Conservation (phyloP, 2,797 vertebrate genomes). For the Notamacropus eugenii region DNA sequence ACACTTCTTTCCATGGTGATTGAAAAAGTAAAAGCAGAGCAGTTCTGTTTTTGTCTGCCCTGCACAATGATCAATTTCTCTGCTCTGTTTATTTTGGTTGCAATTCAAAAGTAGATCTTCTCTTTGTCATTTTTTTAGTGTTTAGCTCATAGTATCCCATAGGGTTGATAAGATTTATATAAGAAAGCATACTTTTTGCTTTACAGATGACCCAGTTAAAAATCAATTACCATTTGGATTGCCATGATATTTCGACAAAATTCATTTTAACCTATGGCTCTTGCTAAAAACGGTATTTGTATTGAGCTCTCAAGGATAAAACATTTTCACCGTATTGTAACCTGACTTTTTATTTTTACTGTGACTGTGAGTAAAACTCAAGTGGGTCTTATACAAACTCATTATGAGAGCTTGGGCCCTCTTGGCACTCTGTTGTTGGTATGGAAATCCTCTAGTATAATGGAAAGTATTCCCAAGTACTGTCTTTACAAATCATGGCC, state of each 20-base stretch:
- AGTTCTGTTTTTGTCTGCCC: slow-evolving; percentile 18
- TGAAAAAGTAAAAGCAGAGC: slow-evolving; percentile 64
- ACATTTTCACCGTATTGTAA: slow-evolving; percentile 27
- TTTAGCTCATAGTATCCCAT: slow-evolving; percentile 26
- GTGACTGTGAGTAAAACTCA: slow-evolving; percentile 32
- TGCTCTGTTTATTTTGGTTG: slow-evolving; percentile 6
- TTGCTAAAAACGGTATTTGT: slow-evolving; percentile 19
- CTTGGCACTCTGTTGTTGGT: slow-evolving; percentile 46
- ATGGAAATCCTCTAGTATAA: not conserved
- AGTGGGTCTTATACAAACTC: slow-evolving; percentile 10
- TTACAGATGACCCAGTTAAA: slow-evolving; percentile 13
- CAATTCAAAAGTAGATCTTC: not conserved
- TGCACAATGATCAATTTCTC: slow-evolving; percentile 29
- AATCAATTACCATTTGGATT: slow-evolving; percentile 32
- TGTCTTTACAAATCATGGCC: slow-evolving; percentile 24
- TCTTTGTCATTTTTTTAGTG: slow-evolving; percentile 33
- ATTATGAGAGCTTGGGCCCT: not conserved
- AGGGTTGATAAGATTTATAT: slow-evolving; percentile 56
- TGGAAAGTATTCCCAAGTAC: slow-evolving; percentile 13
- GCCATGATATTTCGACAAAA: slow-evolving; percentile 31
- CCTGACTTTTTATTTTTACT: slow-evolving; percentile 38
- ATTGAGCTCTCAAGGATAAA: slow-evolving; percentile 22
- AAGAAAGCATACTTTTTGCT: slow-evolving; percentile 30
- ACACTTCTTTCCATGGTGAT: slow-evolving; percentile 60
- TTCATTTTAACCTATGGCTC: slow-evolving; percentile 2